Conservation (phyloP, 2,888 invertebrate genomes). For the Salticus scenicus region DNA sequence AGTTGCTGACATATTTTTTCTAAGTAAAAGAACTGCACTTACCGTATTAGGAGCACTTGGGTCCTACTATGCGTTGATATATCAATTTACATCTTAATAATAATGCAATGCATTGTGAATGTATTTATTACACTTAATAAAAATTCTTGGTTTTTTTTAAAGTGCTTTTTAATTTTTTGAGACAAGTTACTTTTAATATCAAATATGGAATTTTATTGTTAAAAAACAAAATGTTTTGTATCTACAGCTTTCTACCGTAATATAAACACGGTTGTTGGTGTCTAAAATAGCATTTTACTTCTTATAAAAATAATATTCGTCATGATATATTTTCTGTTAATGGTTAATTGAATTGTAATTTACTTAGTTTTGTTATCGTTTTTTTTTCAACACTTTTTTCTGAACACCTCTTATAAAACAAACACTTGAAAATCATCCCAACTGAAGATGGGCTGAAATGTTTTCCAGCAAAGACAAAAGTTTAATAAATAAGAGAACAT, state of each 20-base stretch:
- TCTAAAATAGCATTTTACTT: too few relatives aligned
- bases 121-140: too few relatives aligned
- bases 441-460: background rate
- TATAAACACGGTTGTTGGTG: too few relatives aligned
- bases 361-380: background rate
- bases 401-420: background rate
- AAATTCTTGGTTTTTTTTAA: too few relatives aligned
- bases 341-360: background rate
- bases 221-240: too few relatives aligned
- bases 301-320: too few relatives aligned
- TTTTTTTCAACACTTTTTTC: background rate
- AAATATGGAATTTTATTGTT: too few relatives aligned
- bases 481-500: background rate
- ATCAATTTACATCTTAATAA: background rate
- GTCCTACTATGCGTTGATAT: background rate
- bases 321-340: too few relatives aligned
- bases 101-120: too few relatives aligned
- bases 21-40: background rate
- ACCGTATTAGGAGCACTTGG: background rate
- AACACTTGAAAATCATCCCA: background rate
- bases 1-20: background rate
- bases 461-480: background rate
- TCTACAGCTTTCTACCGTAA: too few relatives aligned
- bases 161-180: too few relatives aligned
- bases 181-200: too few relatives aligned